Percentiles rank a stretch among this genome's conserved stretches.
Conservation (phyloP, 23 tunicate genomes). For the Halocynthia roretzi region DNA sequence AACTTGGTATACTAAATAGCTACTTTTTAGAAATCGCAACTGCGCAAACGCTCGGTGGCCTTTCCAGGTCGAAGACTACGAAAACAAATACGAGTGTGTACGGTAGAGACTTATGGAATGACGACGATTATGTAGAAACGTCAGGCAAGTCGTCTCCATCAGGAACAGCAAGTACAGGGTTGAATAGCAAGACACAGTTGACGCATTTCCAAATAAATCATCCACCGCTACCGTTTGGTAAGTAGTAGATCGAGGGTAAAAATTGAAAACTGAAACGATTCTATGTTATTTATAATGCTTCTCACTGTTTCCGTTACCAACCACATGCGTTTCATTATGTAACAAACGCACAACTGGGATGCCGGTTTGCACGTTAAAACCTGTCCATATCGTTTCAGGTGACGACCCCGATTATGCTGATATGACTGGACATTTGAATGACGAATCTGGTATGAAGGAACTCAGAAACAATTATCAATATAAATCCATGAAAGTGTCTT, state of each 20-base stretch:
- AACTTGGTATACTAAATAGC: too few species aligned
- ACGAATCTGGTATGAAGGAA: constrained; percentile 3
- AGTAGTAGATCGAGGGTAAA: too few species aligned
- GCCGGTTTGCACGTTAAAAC: too few species aligned
- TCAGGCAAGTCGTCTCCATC: not conserved
- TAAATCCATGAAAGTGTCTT: constrained; percentile 2
- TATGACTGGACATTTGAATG: constrained; percentile 3
- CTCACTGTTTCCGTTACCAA: too few species aligned
- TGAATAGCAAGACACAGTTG: constrained; percentile 1
- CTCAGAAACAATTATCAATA: not conserved
- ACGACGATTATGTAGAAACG: constrained; percentile 6
- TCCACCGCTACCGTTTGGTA: too few species aligned
- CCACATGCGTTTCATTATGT: too few species aligned
- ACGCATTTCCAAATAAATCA: not conserved
- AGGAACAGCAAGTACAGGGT: not conserved
- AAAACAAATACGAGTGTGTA: not conserved
- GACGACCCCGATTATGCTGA: constrained; percentile 4
- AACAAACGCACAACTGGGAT: too few species aligned
- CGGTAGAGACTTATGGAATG: not conserved
- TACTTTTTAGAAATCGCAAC: too few species aligned
- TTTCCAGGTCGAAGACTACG: not conserved
- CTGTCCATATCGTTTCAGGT: not conserved
- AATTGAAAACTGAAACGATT: too few species aligned
- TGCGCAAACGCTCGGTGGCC: not conserved
- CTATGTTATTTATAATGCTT: too few species aligned